A percentile compares a stretch with the other conserved stretches of the same genome.
Conservation (phyloP, 2,888 invertebrate genomes). For the Phanerotoma sp. region DNA sequence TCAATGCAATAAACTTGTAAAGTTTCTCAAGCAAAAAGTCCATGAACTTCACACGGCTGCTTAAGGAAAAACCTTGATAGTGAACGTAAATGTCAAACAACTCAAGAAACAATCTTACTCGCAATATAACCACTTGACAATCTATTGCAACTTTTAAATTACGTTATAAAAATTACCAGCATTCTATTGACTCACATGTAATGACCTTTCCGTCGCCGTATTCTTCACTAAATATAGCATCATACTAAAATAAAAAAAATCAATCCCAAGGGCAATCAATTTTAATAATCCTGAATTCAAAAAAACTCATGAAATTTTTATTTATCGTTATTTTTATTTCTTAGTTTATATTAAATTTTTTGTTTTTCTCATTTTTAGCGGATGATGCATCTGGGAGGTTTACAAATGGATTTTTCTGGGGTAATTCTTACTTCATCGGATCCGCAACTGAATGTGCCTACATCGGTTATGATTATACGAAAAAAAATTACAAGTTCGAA, state of each 20-base stretch:
- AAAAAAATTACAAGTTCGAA: constrained; percentile 28
- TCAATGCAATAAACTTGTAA: neutral
- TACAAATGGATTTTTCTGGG: constrained; percentile 56
- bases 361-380: constrained; percentile 40
- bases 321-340: too few species aligned
- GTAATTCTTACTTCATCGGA: constrained; percentile 55
- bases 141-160: constrained; percentile 15
- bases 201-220: too few species aligned
- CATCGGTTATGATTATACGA: constrained; percentile 42
- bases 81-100: constrained; percentile 37
- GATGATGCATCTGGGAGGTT: constrained; percentile 56
- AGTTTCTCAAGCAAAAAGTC: constrained; percentile 24
- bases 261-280: neutral
- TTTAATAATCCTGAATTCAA: neutral
- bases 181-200: too few species aligned
- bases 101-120: neutral
- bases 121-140: constrained; percentile 31
- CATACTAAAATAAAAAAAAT: neutral
- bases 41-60: constrained; percentile 39
- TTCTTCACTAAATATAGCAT: too few species aligned
- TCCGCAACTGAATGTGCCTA: constrained; percentile 54
- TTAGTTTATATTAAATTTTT: too few species aligned
- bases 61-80: constrained; percentile 42
- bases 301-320: neutral
- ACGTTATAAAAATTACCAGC: neutral